Evolutionary conservation across 2,797 vertebrate species (phyloP).

Genomic region (Falco naumanni): DNA sequence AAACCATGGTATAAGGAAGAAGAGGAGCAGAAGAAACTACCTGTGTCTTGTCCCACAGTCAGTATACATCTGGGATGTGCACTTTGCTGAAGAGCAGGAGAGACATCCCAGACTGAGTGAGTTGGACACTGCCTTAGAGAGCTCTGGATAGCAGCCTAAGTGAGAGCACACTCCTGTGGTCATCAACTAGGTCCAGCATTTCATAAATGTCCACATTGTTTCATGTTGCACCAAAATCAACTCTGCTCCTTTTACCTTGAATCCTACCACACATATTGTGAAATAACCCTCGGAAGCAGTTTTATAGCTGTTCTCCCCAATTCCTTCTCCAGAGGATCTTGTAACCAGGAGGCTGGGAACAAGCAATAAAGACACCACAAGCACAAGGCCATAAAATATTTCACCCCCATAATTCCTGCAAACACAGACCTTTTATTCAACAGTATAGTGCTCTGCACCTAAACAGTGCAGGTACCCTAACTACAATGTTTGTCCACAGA

Average conservation of each 20-base stretch:
- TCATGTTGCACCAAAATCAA: neutral
- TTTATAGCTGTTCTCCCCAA: neutral
- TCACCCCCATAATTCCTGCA: neutral
- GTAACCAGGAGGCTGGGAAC: neutral
- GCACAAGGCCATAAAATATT: neutral
- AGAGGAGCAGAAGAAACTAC: neutral
- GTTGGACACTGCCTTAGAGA: neutral
- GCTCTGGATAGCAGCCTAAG: neutral
- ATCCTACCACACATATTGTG: neutral
- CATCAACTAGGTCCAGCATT: rapidly evolving
- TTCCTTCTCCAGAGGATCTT: neutral
- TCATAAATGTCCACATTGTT: neutral
- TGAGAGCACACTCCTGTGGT: neutral
- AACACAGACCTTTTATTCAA: neutral
- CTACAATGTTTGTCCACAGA: rapidly evolving
- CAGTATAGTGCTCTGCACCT: neutral
- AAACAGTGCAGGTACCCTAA: neutral
- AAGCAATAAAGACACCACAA: neutral
- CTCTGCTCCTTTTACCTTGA: neutral
- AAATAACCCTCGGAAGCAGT: neutral
- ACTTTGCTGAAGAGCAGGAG: neutral
- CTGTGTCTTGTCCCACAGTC: neutral
- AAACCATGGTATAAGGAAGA: neutral
- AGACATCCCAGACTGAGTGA: too few species aligned
- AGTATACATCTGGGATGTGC: neutral